These are phyloP conservation scores for Hyperoplus immaculatus DNA, from an alignment of 2,797 vertebrate genomes.

Conservation along the genomic window DNA sequence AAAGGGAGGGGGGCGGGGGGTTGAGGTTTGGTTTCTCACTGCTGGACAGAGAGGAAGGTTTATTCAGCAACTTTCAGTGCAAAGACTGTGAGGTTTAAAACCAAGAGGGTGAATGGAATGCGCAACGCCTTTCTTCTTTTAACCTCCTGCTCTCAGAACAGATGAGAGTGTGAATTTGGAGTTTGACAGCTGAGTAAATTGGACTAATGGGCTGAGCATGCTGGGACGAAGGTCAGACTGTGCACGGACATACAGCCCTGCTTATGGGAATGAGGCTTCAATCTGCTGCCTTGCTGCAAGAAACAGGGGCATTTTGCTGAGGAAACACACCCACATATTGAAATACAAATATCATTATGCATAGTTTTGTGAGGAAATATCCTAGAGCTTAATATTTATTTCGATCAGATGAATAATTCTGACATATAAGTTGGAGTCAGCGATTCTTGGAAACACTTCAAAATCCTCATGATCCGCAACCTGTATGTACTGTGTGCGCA, in stretches of 20 bases:
- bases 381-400: slow-evolving; percentile 41
- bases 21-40: slow-evolving; percentile 58
- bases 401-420: slow-evolving; percentile 5
- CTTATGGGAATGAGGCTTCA: slow-evolving; percentile 55
- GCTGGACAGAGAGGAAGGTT: slow-evolving; percentile 62
- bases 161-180: slow-evolving; percentile 65
- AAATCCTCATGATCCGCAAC: too few species aligned
- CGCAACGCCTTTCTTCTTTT: slow-evolving; percentile 56
- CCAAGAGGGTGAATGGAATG: slow-evolving; percentile 60
- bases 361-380: slow-evolving; percentile 30
- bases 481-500: too few species aligned
- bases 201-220: slow-evolving; percentile 77
- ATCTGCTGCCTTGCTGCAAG: slow-evolving; percentile 31
- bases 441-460: too few species aligned
- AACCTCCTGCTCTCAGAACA: slow-evolving; percentile 63
- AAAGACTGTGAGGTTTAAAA: slow-evolving; percentile 60
- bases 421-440: too few species aligned
- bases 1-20: slow-evolving; percentile 25
- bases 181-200: slow-evolving; percentile 80
- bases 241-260: slow-evolving; percentile 43
- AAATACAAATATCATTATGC: slow-evolving; percentile 36
- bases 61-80: slow-evolving; percentile 74
- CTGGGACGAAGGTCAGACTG: slow-evolving; percentile 69
- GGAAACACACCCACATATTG: slow-evolving; percentile 39
- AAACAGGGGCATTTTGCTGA: slow-evolving; percentile 33